Evolutionary conservation across 2,888 invertebrate genomes (phyloP), one percentile per base, ranked within the genome.

Genomic region (Spodoptera picta): DNA sequence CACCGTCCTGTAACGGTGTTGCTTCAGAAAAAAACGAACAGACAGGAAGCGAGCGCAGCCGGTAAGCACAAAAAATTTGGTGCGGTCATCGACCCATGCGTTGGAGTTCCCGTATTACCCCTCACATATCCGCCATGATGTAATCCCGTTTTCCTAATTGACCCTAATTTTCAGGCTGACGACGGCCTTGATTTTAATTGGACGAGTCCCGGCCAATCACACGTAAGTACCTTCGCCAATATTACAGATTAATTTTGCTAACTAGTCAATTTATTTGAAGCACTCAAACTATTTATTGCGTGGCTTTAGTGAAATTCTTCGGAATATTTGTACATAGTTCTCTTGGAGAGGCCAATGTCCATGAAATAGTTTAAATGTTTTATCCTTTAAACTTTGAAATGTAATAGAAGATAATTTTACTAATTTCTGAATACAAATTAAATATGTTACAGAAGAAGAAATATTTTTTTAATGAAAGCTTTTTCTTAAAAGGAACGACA

Each of bases 41-140:
- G 90, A 92, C 94, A 91, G 94, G 94, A 94, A 93, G 80, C 87
- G 84, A 76, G 83, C 87, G 82, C 93, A 92, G 91, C 90, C 92
- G 94, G 90, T 90, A 88, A 79, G 79, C 81, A 86, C 85, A 90
- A 91, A 92, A 92, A 88, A 79, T 75, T 66, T 77, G 73, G 74
- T 69, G 61, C 88, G 93, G 91, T 88, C 92, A 82, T 83, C 87
- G 92, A 92, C 91, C 92, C 72, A 66, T 69, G 68, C 60, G 79
- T 83, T 68, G 65, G 64, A 61, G 75, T 78, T 60, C n/a, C 56
- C 55, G 66, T 81, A 81, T 81, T 83, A 85, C 83, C 87, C 85
- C 85, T 85, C 85, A 80, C 75, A 78, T 69, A 72, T 82, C 79
- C 77, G 74, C 69, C 75, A 69, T 78, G 76, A 79, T 82, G 75